phyloP scores from a whole-genome alignment of 92 coral and sea anemone species.

The Palythoa caribaeorum region DNA sequence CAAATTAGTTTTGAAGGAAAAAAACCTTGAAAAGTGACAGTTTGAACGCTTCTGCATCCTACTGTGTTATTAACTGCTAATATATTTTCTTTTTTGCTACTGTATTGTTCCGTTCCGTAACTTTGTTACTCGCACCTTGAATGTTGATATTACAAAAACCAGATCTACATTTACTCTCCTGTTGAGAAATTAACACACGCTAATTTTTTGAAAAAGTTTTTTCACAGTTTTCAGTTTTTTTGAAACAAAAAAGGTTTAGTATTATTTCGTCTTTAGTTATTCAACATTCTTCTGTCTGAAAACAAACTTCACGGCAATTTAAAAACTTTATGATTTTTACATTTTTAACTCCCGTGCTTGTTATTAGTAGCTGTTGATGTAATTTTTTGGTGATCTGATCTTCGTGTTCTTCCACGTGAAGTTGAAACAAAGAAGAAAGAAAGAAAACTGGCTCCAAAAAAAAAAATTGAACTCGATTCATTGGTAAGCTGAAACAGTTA shows the following conservation, averaged over 20 bases:
- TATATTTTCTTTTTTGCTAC: background rate
- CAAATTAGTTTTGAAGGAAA: background rate
- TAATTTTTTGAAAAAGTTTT: no score
- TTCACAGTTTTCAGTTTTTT: no score
- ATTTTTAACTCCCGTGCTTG: background rate
- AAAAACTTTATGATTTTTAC: no score
- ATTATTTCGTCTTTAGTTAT: no score
- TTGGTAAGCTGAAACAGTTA: background rate
- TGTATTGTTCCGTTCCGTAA: background rate
- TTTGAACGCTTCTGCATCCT: constrained; percentile 9
- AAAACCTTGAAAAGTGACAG: background rate
- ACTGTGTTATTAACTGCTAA: background rate
- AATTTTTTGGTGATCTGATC: no score
- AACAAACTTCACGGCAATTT: no score
- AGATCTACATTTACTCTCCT: no score
- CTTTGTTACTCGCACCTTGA: background rate
- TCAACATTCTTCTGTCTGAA: no score
- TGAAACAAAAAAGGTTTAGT: no score
- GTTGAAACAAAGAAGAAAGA: no score
- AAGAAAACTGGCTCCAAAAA: background rate
- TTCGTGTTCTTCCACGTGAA: background rate
- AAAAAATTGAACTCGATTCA: background rate
- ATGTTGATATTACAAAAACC: background rate
- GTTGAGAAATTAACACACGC: no score
- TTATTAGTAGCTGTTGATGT: background rate